Percentiles rank a stretch among this genome's conserved stretches.
Evolutionary conservation across 2,113 vertebrate species (phyloP).

Genomic region (Pseudolaguvia tuberculata): DNA sequence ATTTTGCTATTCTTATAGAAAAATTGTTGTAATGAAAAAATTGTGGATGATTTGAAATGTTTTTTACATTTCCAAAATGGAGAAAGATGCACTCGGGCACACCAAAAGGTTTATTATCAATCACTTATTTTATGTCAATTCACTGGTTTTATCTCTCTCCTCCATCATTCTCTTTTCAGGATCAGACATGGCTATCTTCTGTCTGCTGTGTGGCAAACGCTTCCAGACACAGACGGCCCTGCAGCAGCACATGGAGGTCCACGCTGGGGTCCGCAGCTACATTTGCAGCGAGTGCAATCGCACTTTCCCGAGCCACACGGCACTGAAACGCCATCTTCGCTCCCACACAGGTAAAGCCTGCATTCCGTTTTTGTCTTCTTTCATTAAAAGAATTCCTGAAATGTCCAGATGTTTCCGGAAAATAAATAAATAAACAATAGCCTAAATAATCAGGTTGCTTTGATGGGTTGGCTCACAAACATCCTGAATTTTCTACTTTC

Average conservation of each 20-base stretch:
- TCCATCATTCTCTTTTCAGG: conserved; percentile 62
- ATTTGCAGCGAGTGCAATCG: conserved; percentile 98
- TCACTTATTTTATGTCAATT: not conserved
- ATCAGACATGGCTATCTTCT: conserved; percentile 97
- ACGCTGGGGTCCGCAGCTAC: conserved; percentile 95
- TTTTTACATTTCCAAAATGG: not conserved
- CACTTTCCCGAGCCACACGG: conserved; percentile 97
- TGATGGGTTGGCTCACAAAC: conserved; percentile 34
- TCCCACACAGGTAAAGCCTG: conserved; percentile 86
- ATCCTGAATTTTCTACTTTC: conserved; percentile 11
- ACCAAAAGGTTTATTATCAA: not conserved
- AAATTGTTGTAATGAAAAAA: not conserved
- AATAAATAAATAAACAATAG: conserved; percentile 26
- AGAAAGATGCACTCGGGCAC: not conserved
- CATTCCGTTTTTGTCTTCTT: too few species aligned
- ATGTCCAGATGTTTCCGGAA: conserved; percentile 37
- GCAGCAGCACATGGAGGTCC: conserved; percentile 99
- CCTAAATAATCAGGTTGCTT: conserved; percentile 28
- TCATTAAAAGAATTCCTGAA: not conserved
- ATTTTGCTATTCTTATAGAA: not conserved
- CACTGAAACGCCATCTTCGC: conserved; percentile 96
- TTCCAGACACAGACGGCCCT: conserved; percentile 93
- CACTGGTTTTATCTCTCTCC: not conserved
- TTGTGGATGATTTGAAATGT: not conserved
- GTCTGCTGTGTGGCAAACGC: conserved; percentile 93